Base-by-base conservation (phyloP, 2,888 invertebrate genomes). In the Zygogramma bicolorata region DNA sequence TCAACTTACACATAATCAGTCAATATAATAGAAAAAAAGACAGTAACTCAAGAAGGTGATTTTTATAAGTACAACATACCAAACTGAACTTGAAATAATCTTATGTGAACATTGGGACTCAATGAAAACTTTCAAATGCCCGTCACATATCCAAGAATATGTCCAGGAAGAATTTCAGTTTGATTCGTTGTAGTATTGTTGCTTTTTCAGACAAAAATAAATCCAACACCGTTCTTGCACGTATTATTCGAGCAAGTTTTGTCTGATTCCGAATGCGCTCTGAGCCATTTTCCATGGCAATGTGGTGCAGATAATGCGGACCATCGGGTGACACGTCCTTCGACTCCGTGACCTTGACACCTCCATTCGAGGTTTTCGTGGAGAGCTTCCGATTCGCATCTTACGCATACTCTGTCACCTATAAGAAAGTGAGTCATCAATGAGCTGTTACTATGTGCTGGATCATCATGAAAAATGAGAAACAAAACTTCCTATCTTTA, bases 251-350 rank as follows among this genome's bases (percentile, higher is more conserved):
- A 75, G 79, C 87, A 87, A 27, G 81, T 79, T 62, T 82, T 81
- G 71, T 85, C 84, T 1, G 82, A 80, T 75, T 84, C 82, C 10
- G 81, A 80, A 68, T 83, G 81, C 10, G 83, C 84, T 59, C 95
- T 91, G 59, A 94, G 88, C 96, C 96, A 97, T 85, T 95, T 95
- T 42, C 96, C 97, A 83, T 95, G 95, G 86, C 97, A 97, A 82
- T 95, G 94, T 0, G 94, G 93, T n/a, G 93, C 93, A 59, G 94
- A 92, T 34, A 96, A 89, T 38, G 95, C 95, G 80, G 93, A 93
- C 93, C 94, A 97, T 70, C 95, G 90, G 10, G 96, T 96, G 74
- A 92, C 89, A 70, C 93, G 90, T 0, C 92, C 92, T 31, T 91
- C 89, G 2, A 94, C 93, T 0, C 97, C 96, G 85, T 96, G 96